phyloP scores from a whole-genome alignment of 2,888 invertebrate genomes.

The Myathropa florea region DNA sequence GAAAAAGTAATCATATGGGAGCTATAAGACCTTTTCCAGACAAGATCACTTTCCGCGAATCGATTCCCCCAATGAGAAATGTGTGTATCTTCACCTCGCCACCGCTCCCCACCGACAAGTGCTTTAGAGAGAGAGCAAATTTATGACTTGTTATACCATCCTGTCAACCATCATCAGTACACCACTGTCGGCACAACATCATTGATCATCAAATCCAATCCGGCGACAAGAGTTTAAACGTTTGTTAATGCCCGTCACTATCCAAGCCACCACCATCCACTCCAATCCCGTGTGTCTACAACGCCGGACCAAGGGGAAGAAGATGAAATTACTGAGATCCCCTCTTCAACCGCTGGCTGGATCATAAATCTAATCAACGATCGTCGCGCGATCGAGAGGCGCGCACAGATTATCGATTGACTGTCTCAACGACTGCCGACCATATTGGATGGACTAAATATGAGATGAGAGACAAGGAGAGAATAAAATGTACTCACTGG shows the following conservation, averaged over 20 bases:
- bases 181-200: constrained; percentile 59
- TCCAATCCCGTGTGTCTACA: constrained; percentile 19
- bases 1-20: not conserved
- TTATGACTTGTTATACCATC: constrained; percentile 59
- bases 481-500: constrained; percentile 58
- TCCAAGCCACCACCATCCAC: constrained; percentile 35
- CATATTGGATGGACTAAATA: constrained; percentile 63
- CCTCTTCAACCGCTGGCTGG: not conserved
- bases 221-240: constrained; percentile 65
- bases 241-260: constrained; percentile 62
- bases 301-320: not conserved
- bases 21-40: not conserved
- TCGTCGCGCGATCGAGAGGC: constrained; percentile 14
- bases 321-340: not conserved
- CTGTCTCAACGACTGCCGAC: constrained; percentile 39
- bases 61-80: not conserved
- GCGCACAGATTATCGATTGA: constrained; percentile 55
- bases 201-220: constrained; percentile 58
- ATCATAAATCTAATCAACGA: constrained; percentile 65
- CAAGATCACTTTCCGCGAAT: not conserved
- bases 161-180: constrained; percentile 44
- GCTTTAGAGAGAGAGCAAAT: constrained; percentile 22
- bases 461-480: constrained; percentile 37
- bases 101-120: not conserved
- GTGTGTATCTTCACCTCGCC: no score